phyloP scores from a whole-genome alignment of 2,113 vertebrate genomes.

The Alligator sinensis region DNA sequence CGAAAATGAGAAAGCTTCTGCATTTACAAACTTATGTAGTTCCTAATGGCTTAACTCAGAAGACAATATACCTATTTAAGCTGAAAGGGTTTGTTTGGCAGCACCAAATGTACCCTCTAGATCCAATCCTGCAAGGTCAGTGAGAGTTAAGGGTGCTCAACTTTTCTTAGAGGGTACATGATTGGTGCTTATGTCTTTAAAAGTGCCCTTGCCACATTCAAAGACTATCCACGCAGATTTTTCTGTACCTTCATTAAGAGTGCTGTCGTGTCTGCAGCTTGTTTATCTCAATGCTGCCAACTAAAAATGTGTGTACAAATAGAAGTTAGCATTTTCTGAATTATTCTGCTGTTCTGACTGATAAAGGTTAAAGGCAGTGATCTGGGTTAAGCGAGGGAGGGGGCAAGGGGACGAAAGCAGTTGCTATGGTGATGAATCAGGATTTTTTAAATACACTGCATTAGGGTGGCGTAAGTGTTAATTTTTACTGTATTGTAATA shows the following conservation, averaged over 20 bases:
- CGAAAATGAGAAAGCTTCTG: not conserved
- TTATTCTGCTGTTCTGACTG: not conserved
- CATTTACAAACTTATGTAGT: not conserved
- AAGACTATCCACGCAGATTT: not conserved
- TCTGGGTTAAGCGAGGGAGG: not conserved
- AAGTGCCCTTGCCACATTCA: not conserved
- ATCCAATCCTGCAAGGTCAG: not conserved
- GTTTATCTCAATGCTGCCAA: not conserved
- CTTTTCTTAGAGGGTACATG: not conserved
- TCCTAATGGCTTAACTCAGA: not conserved
- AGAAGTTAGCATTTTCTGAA: not conserved
- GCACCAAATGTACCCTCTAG: not conserved
- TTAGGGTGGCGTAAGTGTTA: not conserved
- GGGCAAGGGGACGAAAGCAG: not conserved
- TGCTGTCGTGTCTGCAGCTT: not conserved
- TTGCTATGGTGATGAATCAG: not conserved
- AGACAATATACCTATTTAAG: rapidly evolving
- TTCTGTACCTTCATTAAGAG: not conserved
- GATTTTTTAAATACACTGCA: not conserved
- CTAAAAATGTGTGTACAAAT: not conserved
- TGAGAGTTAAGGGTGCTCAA: not conserved
- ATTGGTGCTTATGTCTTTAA: not conserved
- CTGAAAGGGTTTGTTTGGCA: not conserved
- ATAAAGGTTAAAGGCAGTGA: not conserved
- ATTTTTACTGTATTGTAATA: not conserved